Percentiles rank a stretch among this genome's conserved stretches.
phyloP scores from a whole-genome alignment of 2,113 vertebrate genomes.

The Neolamprologus ventralis region DNA sequence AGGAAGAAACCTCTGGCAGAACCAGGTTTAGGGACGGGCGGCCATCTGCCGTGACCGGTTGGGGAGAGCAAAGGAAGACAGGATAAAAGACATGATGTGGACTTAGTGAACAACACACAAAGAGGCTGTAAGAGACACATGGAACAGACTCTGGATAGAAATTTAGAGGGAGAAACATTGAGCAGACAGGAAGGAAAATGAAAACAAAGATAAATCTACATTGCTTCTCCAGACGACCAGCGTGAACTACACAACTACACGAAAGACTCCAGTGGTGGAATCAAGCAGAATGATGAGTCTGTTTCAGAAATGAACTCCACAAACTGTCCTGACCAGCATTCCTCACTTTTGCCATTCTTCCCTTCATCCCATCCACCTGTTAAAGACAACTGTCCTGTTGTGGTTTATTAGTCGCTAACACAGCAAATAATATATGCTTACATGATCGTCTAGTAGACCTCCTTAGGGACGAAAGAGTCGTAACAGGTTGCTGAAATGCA shows the following conservation, averaged over 20 bases:
- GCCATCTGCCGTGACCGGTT: neutral
- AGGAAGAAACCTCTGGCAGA: neutral
- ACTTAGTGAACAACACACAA: neutral
- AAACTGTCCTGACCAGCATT: neutral
- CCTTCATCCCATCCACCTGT: neutral
- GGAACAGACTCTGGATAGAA: neutral
- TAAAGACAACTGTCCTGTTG: accelerated
- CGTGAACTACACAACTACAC: neutral
- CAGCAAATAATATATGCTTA: neutral
- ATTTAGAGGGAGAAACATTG: neutral
- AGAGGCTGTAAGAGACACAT: neutral
- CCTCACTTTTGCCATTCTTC: neutral
- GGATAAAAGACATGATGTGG: neutral
- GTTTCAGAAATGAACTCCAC: neutral
- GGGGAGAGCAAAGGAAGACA: neutral
- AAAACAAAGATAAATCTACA: neutral
- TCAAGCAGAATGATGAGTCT: neutral
- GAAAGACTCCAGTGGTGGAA: neutral
- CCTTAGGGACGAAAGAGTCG: too few species aligned
- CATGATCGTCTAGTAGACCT: neutral
- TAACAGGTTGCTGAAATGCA: neutral
- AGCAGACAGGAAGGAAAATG: neutral
- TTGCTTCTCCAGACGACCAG: neutral
- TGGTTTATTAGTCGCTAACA: neutral
- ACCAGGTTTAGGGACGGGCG: neutral